A percentile compares a stretch with the other conserved stretches of the same genome.
Conservation (phyloP, 2,888 invertebrate species). For the Cephus pulcher region DNA sequence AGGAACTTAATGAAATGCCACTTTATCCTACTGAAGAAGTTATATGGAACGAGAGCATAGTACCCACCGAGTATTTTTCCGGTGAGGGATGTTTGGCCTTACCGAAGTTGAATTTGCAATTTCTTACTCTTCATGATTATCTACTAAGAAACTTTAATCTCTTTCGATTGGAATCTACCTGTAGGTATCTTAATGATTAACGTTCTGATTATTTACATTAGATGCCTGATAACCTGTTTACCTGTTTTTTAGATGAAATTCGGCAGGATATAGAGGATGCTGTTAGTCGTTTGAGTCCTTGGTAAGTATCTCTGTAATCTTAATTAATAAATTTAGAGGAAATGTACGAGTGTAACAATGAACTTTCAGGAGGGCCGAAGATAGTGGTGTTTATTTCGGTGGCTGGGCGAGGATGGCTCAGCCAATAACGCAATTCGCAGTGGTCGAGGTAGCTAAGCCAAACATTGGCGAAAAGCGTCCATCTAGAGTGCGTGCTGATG, state of each 20-base stretch:
- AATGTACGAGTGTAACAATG: background rate
- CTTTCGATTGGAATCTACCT: conserved; percentile 97
- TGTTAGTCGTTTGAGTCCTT: conserved; percentile 93
- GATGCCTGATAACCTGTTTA: background rate
- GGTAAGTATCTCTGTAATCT: conserved; percentile 70
- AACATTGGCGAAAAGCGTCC: conserved; percentile 95
- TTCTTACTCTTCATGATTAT: conserved; percentile 98
- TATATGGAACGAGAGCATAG: conserved; percentile 99
- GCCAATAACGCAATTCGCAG: conserved; percentile 90
- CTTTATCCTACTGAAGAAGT: conserved; percentile 98
- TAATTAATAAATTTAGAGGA: background rate
- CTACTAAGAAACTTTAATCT: conserved; percentile 96
- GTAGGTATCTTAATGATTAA: conserved; percentile 70
- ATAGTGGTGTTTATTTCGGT: conserved; percentile 87
- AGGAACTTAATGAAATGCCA: conserved; percentile 97
- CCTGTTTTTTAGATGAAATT: conserved; percentile 86
- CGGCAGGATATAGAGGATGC: conserved; percentile 98
- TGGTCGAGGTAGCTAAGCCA: conserved; percentile 94
- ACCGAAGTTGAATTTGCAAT: conserved; percentile 98
- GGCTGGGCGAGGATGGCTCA: conserved; percentile 99
- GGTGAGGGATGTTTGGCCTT: conserved; percentile 96
- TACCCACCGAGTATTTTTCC: conserved; percentile 96
- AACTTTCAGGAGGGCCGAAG: conserved; percentile 81
- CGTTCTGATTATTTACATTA: background rate
- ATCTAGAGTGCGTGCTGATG: conserved; percentile 94